These are phyloP conservation scores for Tachycineta bicolor DNA, from an alignment of 2,113 vertebrate genomes.

Conservation along the genomic window DNA sequence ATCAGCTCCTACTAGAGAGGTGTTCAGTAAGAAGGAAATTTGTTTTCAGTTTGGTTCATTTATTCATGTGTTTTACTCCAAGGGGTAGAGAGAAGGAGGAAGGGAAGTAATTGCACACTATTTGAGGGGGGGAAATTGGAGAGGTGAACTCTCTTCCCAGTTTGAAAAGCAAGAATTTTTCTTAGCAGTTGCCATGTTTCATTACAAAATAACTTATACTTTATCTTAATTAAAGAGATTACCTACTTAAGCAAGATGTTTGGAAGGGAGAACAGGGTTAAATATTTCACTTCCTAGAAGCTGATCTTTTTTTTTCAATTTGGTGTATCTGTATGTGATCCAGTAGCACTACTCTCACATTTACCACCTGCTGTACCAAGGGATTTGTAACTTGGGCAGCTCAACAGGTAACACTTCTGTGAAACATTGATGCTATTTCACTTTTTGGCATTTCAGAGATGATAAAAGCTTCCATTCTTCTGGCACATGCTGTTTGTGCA, in stretches of 20 bases:
- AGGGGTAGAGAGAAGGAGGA: background rate
- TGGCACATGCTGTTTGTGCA: background rate
- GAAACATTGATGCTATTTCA: background rate
- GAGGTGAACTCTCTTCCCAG: background rate
- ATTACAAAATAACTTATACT: background rate
- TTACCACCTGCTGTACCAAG: background rate
- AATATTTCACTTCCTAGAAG: background rate
- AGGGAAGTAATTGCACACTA: background rate
- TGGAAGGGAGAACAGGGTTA: background rate
- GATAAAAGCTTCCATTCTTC: background rate
- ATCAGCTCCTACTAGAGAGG: background rate
- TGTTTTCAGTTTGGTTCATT: background rate
- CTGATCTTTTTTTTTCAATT: background rate
- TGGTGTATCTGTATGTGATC: background rate
- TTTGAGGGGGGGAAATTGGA: background rate
- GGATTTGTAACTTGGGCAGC: background rate
- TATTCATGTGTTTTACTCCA: background rate
- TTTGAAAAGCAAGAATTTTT: background rate
- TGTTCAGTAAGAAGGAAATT: background rate
- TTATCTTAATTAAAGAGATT: background rate
- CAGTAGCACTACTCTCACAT: rapidly evolving
- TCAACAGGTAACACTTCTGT: background rate
- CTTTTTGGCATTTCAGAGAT: background rate
- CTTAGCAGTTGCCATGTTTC: background rate
- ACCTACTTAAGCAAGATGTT: background rate